Conservation (phyloP, 2,113 vertebrate genomes). For the Engystomops pustulosus region DNA sequence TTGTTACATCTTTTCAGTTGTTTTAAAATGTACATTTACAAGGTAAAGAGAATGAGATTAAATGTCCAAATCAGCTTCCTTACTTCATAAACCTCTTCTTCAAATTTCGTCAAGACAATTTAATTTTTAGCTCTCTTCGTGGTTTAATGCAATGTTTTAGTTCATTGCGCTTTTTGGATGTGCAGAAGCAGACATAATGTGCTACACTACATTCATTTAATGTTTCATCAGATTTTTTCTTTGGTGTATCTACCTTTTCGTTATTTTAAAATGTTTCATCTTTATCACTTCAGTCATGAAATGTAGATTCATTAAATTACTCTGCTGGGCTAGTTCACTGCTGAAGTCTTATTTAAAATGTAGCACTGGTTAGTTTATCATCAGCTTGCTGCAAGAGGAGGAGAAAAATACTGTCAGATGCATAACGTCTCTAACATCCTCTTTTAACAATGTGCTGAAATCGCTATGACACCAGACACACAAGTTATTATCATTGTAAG, state of each 20-base stretch:
- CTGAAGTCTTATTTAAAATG: conserved; percentile 64
- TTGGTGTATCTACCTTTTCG: conserved; percentile 80
- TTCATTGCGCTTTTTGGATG: conserved; percentile 82
- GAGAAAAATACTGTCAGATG: conserved; percentile 60
- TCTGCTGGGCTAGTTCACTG: conserved; percentile 66
- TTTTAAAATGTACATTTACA: conserved; percentile 67
- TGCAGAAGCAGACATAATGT: conserved; percentile 84
- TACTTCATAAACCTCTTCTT: conserved; percentile 78
- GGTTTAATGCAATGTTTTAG: conserved; percentile 85
- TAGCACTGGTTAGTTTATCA: conserved; percentile 63
- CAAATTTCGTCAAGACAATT: conserved; percentile 78
- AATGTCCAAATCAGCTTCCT: conserved; percentile 77
- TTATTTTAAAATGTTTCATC: conserved; percentile 82
- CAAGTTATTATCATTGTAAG: conserved; percentile 62
- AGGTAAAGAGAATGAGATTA: conserved; percentile 73
- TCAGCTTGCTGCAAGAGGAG: conserved; percentile 53
- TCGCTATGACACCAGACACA: conserved; percentile 57
- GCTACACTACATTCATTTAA: conserved; percentile 83
- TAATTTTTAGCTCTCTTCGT: conserved; percentile 84
- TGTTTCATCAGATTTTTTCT: conserved; percentile 76
- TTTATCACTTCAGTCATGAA: conserved; percentile 78
- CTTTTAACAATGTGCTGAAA: conserved; percentile 47
- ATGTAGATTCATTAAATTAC: conserved; percentile 78
- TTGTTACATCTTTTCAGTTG: conserved; percentile 51
- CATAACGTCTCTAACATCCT: conserved; percentile 54